phyloP scores from a whole-genome alignment of 2,888 invertebrate genomes.

The Leptarthrus brevirostris region DNA sequence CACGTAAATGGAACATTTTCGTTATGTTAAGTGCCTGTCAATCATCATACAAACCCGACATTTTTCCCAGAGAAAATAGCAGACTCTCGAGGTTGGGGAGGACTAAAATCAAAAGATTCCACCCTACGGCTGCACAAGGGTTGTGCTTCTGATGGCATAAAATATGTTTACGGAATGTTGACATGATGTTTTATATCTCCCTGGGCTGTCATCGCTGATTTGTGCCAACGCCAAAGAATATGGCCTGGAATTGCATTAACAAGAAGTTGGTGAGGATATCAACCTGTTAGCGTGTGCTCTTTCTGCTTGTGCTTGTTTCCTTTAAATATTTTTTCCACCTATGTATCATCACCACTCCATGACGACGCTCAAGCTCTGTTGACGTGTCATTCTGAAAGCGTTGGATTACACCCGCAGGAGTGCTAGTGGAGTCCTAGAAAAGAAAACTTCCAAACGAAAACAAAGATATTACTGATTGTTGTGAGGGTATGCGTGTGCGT shows the following conservation, averaged over 20 bases:
- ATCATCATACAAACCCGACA: conserved; percentile 44
- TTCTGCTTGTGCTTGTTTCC: background rate
- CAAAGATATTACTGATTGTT: conserved; percentile 10
- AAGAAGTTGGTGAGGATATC: conserved; percentile 4
- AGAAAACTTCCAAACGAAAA: background rate
- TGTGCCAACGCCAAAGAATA: conserved; percentile 51
- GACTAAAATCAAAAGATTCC: conserved; percentile 54
- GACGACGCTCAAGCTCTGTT: conserved; percentile 2
- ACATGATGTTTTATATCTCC: conserved; percentile 56
- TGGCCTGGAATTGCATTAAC: conserved; percentile 29
- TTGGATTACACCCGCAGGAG: conserved; percentile 46
- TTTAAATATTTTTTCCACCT: conserved; percentile 16
- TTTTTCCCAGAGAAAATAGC: conserved; percentile 9
- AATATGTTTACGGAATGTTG: conserved; percentile 55
- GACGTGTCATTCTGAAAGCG: conserved; percentile 48
- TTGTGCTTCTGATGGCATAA: conserved; percentile 50
- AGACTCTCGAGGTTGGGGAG: background rate
- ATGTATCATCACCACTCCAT: background rate
- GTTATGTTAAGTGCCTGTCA: conserved; percentile 52
- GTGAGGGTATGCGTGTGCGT: background rate
- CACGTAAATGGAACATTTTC: conserved; percentile 2
- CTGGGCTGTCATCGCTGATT: conserved; percentile 55
- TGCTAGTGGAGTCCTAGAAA: conserved; percentile 10
- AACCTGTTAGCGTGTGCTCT: conserved; percentile 24
- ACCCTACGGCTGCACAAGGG: conserved; percentile 49